These are phyloP conservation scores for Mya arenaria DNA, from an alignment of 1,140 invertebrate species.

Conservation along the genomic window DNA sequence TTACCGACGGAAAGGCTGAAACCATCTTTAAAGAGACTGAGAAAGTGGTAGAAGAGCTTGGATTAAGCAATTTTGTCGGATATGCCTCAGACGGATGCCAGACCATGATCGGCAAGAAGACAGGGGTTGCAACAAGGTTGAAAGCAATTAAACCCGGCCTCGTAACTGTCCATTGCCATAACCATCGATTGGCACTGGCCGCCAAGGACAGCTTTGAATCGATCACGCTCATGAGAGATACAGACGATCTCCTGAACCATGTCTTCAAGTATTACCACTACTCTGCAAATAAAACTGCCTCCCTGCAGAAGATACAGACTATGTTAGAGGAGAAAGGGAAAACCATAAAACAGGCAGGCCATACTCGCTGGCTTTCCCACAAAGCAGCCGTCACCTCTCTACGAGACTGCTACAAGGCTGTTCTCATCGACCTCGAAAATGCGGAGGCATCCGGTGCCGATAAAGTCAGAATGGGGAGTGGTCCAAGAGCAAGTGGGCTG, in stretches of 20 bases:
- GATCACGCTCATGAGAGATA: neutral
- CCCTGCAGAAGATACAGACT: neutral
- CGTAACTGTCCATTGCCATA: slow-evolving; percentile 19
- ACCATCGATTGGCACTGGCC: neutral
- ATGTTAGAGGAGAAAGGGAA: neutral
- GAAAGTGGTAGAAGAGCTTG: neutral
- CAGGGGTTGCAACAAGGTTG: neutral
- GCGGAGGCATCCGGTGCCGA: neutral
- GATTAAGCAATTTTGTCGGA: slow-evolving; percentile 22
- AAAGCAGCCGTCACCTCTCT: neutral
- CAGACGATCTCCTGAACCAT: neutral
- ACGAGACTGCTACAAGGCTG: neutral
- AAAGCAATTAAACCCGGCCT: neutral
- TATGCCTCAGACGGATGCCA: neutral
- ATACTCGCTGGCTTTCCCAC: slow-evolving; percentile 13
- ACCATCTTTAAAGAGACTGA: slow-evolving; percentile 13
- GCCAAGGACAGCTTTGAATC: slow-evolving; percentile 30
- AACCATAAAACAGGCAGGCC: neutral
- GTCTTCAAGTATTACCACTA: slow-evolving; percentile 7
- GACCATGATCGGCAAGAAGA: slow-evolving; percentile 26
- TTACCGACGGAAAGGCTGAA: slow-evolving; percentile 12
- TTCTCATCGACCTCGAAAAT: slow-evolving; percentile 26
- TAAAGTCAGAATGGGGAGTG: neutral
- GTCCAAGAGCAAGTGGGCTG: slow-evolving; percentile 6
- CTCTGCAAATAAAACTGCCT: slow-evolving; percentile 2